phyloP scores from a whole-genome alignment of 2,888 invertebrate genomes.

The Lasioglossum lativentre region DNA sequence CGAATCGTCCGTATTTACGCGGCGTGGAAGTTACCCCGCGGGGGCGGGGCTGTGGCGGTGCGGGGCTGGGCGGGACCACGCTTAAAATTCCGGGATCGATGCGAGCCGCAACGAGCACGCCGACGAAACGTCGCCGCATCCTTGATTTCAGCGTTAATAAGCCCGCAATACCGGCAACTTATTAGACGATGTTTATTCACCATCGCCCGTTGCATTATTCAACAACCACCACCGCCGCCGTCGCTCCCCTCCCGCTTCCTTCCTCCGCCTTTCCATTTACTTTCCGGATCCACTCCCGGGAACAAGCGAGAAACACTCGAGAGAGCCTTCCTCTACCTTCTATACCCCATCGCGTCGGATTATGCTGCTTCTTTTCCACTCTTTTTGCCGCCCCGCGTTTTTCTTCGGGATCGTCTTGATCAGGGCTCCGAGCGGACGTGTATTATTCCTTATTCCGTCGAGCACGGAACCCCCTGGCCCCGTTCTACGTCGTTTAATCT shows the following conservation, averaged over 20 bases:
- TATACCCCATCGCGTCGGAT: slow-evolving; percentile 19
- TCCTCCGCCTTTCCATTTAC: slow-evolving; percentile 41
- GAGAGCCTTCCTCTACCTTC: not conserved
- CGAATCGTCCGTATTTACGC: slow-evolving; percentile 23
- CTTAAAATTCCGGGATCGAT: slow-evolving; percentile 26
- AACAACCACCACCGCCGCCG: not conserved
- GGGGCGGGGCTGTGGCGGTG: not conserved
- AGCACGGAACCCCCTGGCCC: not conserved
- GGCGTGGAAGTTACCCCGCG: slow-evolving; percentile 5
- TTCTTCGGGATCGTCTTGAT: slow-evolving; percentile 8
- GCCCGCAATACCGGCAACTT: slow-evolving; percentile 24
- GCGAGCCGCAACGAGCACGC: not conserved
- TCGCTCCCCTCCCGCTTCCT: not conserved
- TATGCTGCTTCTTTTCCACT: not conserved
- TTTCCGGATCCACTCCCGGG: slow-evolving; percentile 18
- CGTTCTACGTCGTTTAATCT: not conserved
- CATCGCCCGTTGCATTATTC: slow-evolving; percentile 59
- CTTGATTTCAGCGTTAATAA: slow-evolving; percentile 50
- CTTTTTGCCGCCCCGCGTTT: slow-evolving; percentile 2
- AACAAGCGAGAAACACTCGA: slow-evolving; percentile 38
- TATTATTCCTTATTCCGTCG: slow-evolving; percentile 5
- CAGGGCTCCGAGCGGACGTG: not conserved
- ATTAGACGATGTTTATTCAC: slow-evolving; percentile 51
- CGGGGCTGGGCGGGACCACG: not conserved
- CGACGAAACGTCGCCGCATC: slow-evolving; percentile 20